Evolutionary conservation across 2,113 vertebrate species (phyloP), one percentile per base, ranked within the genome.

Genomic region (Chinchilla lanigera): DNA sequence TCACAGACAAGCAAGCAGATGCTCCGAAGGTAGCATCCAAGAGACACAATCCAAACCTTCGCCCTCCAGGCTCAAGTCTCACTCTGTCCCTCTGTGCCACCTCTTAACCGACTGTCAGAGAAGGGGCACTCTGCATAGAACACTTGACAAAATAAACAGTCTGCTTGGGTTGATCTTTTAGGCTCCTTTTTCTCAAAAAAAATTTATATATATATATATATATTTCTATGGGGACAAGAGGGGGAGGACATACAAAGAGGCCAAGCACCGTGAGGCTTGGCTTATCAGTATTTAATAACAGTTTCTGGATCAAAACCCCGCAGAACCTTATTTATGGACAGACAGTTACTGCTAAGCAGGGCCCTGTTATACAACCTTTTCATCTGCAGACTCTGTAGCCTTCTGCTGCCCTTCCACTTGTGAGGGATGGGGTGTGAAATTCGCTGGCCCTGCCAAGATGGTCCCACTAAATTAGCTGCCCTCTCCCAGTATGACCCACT

Each of bases 251-350:
- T 84, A 86, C 86, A 93, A 89, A 61, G 35, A 96, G 19, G 30
- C 58, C 89, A 95, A 93, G 69, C 84, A 90, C 92, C 54, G 69
- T 56, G n/a, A 90, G 94, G 17, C n/a, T 80, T 89, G 60, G 82
- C 94, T 97, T 97, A 97, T 98, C 97, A 97, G 94, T 93, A 89
- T 97, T 96, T 96, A 96, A 93, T 95, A 96, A 97, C 95, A 96
- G 86, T 67, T 95, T 93, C 93, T 93, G 96, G 97, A 97, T 98
- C 97, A 97, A 98, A 97, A 96, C 96, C 89, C 94, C 71, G 26
- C 56, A 94, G 97, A 96, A 89, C 94, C 96, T 97, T 97, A 97
- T 97, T 98, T 97, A 94, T 97, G 93, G 92, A 97, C 94, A 97
- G 96, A 97, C 96, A 97, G 96, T 97, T 92, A 95, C 92, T 44